phyloP scores from a whole-genome alignment of 2,113 vertebrate species.

The Anolis carolinensis region DNA sequence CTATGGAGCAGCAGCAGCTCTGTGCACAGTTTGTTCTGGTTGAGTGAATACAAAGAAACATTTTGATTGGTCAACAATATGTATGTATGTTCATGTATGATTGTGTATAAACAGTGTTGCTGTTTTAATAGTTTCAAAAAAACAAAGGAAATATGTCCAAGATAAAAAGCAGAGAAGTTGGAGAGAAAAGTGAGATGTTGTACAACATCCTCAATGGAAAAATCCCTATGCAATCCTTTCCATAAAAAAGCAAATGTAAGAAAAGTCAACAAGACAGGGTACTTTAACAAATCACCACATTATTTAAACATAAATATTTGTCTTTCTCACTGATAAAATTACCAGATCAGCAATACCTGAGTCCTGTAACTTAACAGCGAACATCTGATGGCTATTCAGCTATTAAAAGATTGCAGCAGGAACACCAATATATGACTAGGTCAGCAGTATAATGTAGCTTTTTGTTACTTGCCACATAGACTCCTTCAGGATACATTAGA shows the following conservation, averaged over 20 bases:
- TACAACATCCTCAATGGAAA: background rate
- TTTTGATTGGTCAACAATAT: too few relatives aligned
- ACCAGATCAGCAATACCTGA: background rate
- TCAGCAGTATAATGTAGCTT: constrained; percentile 12
- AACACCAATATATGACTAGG: constrained; percentile 25
- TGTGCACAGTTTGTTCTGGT: too few relatives aligned
- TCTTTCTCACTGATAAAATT: constrained; percentile 45
- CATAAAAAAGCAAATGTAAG: background rate
- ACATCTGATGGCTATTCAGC: background rate
- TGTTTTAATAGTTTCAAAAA: background rate
- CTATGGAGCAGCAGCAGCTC: too few relatives aligned
- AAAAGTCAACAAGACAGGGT: constrained; percentile 17
- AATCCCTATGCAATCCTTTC: constrained; percentile 1
- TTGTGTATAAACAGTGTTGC: background rate
- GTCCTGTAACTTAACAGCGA: constrained; percentile 15
- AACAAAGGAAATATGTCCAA: background rate
- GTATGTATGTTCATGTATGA: too few relatives aligned
- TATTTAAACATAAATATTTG: background rate
- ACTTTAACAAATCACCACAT: constrained; percentile 2
- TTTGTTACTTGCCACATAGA: constrained; percentile 30
- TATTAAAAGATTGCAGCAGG: constrained; percentile 50
- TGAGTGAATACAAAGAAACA: too few relatives aligned
- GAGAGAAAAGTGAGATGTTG: fast-evolving
- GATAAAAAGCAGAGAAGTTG: background rate
- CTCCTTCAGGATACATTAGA: constrained; percentile 45